Evolutionary conservation across 1,140 invertebrate species (phyloP), one percentile per base, ranked within the genome.

Genomic region (Scaptomyza montana): DNA sequence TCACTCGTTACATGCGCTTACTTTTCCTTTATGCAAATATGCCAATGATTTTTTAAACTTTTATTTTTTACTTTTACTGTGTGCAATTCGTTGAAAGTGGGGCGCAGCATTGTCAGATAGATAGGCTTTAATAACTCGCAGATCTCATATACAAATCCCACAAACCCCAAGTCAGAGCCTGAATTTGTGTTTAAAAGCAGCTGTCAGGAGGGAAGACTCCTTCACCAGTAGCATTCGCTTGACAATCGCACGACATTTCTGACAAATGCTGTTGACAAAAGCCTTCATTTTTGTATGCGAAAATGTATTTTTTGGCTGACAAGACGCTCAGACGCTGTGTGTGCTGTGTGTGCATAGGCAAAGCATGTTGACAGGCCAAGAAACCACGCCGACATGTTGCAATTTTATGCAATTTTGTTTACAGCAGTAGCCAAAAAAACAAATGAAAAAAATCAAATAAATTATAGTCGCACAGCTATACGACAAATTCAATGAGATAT

Each of bases 241-340:
- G 82, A 89, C 82, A 86, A 89, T 76, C 84, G 82, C 70, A 78
- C 75, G 82, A 87, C 82, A 86, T 87, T 86, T 86, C 61, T 86
- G 82, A 86, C 82, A 86, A 86, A 86, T 86, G 54, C 79, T 74
- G 68, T 72, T 85, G 75, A 82, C 82, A 86, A 79, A 81, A 81
- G 78, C 73, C 66, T 80, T 64, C 67, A 6, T 67, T 67, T 64
- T 45, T 43, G 10, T 43, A n/a, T 43, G 12, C 39, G 33, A 43
- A 21, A 13, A 16, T 49, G 33, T 39, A 21, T 45, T 56, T 43
- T 47, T 43, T 33, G 30, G 53, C 30, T 78, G 79, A 84, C 71
- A 63, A 78, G 65, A 59, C 67, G 54, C 69, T 77, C 55, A 73
- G 73, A 36, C 7, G 63, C 79, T 60, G n/a, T 68, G 39, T 41